Evolutionary conservation across 1,140 invertebrate species (phyloP), one percentile per base, ranked within the genome.

Genomic region (Theocolax elegans): DNA sequence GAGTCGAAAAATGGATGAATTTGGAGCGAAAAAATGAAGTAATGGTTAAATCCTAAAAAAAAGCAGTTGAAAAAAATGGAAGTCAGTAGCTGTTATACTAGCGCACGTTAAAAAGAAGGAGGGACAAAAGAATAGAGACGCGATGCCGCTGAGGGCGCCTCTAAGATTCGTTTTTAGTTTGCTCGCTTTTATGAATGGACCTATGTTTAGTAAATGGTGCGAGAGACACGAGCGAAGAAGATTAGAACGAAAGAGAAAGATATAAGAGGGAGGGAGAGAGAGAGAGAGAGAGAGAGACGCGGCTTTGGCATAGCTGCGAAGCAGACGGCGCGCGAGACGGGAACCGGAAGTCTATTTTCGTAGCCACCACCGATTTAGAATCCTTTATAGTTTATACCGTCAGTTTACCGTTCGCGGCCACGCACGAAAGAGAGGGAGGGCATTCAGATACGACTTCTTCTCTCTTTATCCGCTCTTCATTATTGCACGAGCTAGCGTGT

Each of bases 321-420:
- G 76, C 78, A 80, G 79, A 80, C 81, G 77, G 78, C 74, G 75
- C 67, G 67, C 75, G 77, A 80, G 81, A 84, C 84, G 84, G 82
- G 80, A 85, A 85, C 84, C 84, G 84, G 84, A 85, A 85, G 83
- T 85, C 83, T 85, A 85, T 85, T 85, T 85, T 84, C 75, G 82
- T 85, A 73, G 63, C 42, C 73, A 71, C 77, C 73, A 85, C 84
- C 72, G 76, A 85, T 80, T 85, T 85, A 85, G 84, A 85, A 83
- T 79, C 79, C 84, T 83, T 83, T 84, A 83, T 83, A 84, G 82
- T 83, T 80, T 75, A 82, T 76, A 80, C 59, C 38, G 60, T 63
- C 64, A 58, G 51, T 62, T 77, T 46, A 49, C 31, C 42, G 72
- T 40, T 66, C 40, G 29, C 42, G 46, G 29, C 42, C 25, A 21